Evolutionary conservation across 2,113 vertebrate genomes (phyloP), one percentile per base, ranked within the genome.

Genomic region (Tenrec ecaudatus): DNA sequence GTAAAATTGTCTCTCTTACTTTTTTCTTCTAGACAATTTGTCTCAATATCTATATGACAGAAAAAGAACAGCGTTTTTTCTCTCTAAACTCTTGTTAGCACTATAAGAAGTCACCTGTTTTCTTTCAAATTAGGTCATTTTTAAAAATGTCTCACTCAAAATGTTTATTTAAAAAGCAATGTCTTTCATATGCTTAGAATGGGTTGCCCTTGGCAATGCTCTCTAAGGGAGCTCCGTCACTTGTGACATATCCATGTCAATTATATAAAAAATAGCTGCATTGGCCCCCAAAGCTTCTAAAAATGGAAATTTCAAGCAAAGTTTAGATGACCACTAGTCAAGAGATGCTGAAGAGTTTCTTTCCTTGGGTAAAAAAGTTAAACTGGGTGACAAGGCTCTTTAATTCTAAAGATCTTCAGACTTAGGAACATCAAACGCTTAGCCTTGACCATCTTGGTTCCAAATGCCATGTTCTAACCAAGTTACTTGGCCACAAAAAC

Each of bases 1-100:
- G 99, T 99, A 97, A 99, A 99, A 97, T 99, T 98, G 97, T 99
- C 99, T 96, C 99, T 98, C 96, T 99, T 99, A 97, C 97, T 98
- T 98, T 99, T 99, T 98, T 99, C 99, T 98, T 99, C 99, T 98
- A 99, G 98, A 93, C 99, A 99, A 95, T 98, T 98, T 38, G 99
- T 99, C 98, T 99, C 99, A 96, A 99, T 99, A 98, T 99, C 99
- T 99, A 97, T 27, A 91, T n/a, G 27, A 95, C 47, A 88, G 57
- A 89, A 84, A 86, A 31, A 93, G 17, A 82, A n/a, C 43, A 80
- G 27, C 85, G 87, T 92, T 92, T 92, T 95, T 93, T 90, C 76
- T 82, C 23, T 27, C 9, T 92, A 60, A 31, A 96, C 68, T 90
- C 12, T 64, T 38, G 69, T 29, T 81, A 83, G 23, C 33, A 78